Evolutionary conservation across 2,797 vertebrate species (phyloP), one percentile per base, ranked within the genome.

Genomic region (Acanthornis magna): DNA sequence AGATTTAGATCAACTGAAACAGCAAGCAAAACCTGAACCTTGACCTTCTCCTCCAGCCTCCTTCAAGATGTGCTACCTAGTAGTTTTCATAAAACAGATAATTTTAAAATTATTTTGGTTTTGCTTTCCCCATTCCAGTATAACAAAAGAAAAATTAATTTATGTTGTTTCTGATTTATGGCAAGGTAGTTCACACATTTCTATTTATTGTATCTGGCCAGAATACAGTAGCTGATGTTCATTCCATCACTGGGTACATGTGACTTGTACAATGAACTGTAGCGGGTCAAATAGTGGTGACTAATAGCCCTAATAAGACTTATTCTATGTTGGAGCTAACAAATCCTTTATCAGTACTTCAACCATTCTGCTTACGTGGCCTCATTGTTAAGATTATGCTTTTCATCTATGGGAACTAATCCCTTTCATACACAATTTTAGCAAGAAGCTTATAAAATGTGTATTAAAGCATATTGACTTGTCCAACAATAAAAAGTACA

Each of bases 401-500:
- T 98, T 98, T 98, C 97, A 98, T 98, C 97, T 98, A 91, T 95
- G 96, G 92, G 96, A 97, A 97, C 96, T 97, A 98, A 97, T 97
- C 97, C 95, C 95, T 98, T 98, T 98, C 97, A 98, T 97, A 98
- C 97, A 98, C 97, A 98, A 95, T 98, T 98, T 98, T 97, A 97
- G 97, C 97, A 97, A 98, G 97, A 96, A 98, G 97, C 97, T 98
- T 98, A 98, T 97, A 97, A 98, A 98, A 98, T 98, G 97, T 98
- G 96, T 97, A 97, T 98, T 98, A 98, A 97, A 97, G 98, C 96
- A 97, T 98, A 98, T 97, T 98, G 97, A 98, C 98, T 98, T 98
- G 97, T 97, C 96, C 97, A 98, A 98, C 97, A 98, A 98, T 98
- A 98, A 98, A 98, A 98, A 97, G 97, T 97, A 98, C 98, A 98